Conservation (phyloP, 2,888 invertebrate species). For the Mayetiola destructor region DNA sequence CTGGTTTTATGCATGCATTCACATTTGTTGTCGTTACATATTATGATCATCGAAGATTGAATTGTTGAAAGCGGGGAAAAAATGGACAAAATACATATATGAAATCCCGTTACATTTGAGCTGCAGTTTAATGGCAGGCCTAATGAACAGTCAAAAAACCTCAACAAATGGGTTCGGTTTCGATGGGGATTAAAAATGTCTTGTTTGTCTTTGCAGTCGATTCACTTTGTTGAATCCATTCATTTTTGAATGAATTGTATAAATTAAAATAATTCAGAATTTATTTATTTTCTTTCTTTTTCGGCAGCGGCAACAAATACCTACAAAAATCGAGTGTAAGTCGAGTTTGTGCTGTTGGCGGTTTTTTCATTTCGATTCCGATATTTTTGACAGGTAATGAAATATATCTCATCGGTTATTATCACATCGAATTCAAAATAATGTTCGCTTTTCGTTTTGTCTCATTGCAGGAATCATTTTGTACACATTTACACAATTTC, state of each 20-base stretch:
- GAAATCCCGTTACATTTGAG: too few species aligned
- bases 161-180: neutral
- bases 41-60: too few species aligned
- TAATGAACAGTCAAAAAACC: too few species aligned
- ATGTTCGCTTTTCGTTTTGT: neutral
- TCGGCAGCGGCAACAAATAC: constrained; percentile 77
- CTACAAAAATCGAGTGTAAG: constrained; percentile 83
- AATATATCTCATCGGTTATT: constrained; percentile 18
- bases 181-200: neutral
- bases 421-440: neutral
- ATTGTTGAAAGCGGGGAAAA: too few species aligned
- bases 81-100: too few species aligned
- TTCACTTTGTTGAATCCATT: too few species aligned
- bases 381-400: constrained; percentile 83
- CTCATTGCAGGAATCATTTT: constrained; percentile 62
- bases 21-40: too few species aligned
- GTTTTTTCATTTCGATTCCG: constrained; percentile 88
- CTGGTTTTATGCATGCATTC: neutral
- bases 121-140: too few species aligned
- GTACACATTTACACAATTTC: constrained; percentile 84
- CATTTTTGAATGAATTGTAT: too few species aligned
- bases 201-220: too few species aligned
- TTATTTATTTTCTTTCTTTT: constrained; percentile 22
- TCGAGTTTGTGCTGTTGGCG: constrained; percentile 79
- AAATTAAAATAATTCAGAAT: neutral